Percentiles rank a stretch among this genome's conserved stretches.
These are phyloP conservation scores for Neomorphus geoffroyi DNA, from an alignment of 2,797 vertebrate genomes.

Conservation along the genomic window DNA sequence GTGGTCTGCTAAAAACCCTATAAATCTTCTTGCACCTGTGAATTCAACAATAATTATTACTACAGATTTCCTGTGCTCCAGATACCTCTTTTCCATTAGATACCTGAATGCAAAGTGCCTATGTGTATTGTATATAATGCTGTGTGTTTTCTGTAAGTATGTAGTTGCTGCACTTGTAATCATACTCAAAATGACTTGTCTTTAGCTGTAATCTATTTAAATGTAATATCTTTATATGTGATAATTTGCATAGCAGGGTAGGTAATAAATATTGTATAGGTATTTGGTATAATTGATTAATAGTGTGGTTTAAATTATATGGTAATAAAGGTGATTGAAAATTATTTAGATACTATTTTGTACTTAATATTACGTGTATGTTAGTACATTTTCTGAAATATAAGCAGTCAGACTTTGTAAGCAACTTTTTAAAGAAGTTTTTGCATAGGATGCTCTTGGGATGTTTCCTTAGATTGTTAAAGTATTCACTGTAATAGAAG, in stretches of 20 bases:
- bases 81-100: background rate
- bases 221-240: background rate
- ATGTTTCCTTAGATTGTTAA: background rate
- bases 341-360: background rate
- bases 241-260: background rate
- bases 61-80: background rate
- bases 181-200: background rate
- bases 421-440: background rate
- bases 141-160: background rate
- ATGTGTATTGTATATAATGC: background rate
- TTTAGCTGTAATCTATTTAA: background rate
- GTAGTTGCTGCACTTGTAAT: background rate
- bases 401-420: background rate
- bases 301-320: background rate
- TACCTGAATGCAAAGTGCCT: background rate
- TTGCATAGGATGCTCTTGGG: background rate
- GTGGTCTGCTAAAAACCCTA: constrained; percentile 29
- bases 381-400: background rate
- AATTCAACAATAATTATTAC: background rate
- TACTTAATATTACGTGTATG: background rate
- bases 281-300: background rate
- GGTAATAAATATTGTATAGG: background rate
- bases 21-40: background rate
- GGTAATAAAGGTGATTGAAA: background rate
- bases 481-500: background rate